Percentiles rank a stretch among this genome's conserved stretches.
These are phyloP conservation scores for Noctua fimbriata DNA, from an alignment of 2,888 invertebrate genomes.

Conservation along the genomic window DNA sequence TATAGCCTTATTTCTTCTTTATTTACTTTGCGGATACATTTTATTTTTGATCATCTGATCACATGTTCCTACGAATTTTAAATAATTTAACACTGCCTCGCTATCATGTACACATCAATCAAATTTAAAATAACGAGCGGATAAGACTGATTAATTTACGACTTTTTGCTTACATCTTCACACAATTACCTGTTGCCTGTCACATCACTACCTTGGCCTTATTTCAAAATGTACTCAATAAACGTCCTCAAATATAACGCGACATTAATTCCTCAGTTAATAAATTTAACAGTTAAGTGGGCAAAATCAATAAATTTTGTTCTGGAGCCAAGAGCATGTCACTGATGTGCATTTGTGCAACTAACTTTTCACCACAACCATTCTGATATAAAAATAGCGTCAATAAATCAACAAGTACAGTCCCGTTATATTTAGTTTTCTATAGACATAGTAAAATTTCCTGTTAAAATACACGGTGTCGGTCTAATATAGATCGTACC, in stretches of 20 bases:
- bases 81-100: slow-evolving; percentile 20
- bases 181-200: slow-evolving; percentile 49
- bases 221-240: slow-evolving; percentile 59
- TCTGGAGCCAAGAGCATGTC: slow-evolving; percentile 74
- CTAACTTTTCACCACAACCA: slow-evolving; percentile 64
- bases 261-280: slow-evolving; percentile 54
- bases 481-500: slow-evolving; percentile 37
- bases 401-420: slow-evolving; percentile 65
- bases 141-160: slow-evolving; percentile 37
- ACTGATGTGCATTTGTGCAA: slow-evolving; percentile 61
- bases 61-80: background rate
- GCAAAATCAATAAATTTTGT: slow-evolving; percentile 69
- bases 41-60: background rate
- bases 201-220: slow-evolving; percentile 51
- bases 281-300: slow-evolving; percentile 56
- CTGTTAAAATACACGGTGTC: slow-evolving; percentile 45
- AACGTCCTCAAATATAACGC: slow-evolving; percentile 50
- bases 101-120: slow-evolving; percentile 40
- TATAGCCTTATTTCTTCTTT: background rate
- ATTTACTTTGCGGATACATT: background rate
- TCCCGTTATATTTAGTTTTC: slow-evolving; percentile 61
- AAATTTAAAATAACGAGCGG: slow-evolving; percentile 16
- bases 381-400: slow-evolving; percentile 73
- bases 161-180: slow-evolving; percentile 13
- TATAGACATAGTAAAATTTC: slow-evolving; percentile 56